Evolutionary conservation across 30 jellyfish, hydroid and myxozoan species (phyloP), one percentile per base, ranked within the genome.

Genomic region (Turritopsis dohrnii): DNA sequence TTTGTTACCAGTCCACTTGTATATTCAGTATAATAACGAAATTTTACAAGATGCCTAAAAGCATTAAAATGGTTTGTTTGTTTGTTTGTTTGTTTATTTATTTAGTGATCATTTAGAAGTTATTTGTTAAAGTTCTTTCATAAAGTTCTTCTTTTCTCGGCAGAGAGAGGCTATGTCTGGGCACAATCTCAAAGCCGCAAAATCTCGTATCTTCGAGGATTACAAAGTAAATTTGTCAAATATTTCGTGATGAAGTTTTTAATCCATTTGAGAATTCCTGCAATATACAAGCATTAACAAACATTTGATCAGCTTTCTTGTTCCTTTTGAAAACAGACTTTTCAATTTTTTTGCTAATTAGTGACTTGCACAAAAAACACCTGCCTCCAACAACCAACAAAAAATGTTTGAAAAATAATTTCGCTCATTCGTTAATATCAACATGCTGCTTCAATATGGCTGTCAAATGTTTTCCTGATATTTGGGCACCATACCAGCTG

Each of bases 401-500:
- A 41, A 41, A 3, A 41, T 3, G 13, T 41, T 41, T 41, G 13
- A 5, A 41, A 41, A 13, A 41, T 3, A 41, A 41, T 13, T 13
- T 5, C 60, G n/a, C n/a, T n/a, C n/a, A n/a, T n/a, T n/a, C n/a
- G n/a, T n/a, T n/a, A n/a, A n/a, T n/a, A n/a, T n/a, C n/a, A n/a
- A n/a, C n/a, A n/a, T n/a, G n/a, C 60, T 41, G 13, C 60, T 41
- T 5, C 60, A 41, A 13, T 13, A 41, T 41, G 60, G 77, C 77
- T 27, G 8, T 19, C 9, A 69, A 23, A n/a, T 69, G 77, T 69
- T 69, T 69, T 69, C 77, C 77, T 7, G 77, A 27, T 21, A 69
- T 21, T 8, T 69, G 77, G 77, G 77, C 77, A 27, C 77, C 77
- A 7, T 69, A 7, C 77, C 31, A 69, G 8, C 77, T 69, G 28